Evolutionary conservation across 2,888 invertebrate genomes (phyloP), one percentile per base, ranked within the genome.

Genomic region (Sabellastarte sp.): DNA sequence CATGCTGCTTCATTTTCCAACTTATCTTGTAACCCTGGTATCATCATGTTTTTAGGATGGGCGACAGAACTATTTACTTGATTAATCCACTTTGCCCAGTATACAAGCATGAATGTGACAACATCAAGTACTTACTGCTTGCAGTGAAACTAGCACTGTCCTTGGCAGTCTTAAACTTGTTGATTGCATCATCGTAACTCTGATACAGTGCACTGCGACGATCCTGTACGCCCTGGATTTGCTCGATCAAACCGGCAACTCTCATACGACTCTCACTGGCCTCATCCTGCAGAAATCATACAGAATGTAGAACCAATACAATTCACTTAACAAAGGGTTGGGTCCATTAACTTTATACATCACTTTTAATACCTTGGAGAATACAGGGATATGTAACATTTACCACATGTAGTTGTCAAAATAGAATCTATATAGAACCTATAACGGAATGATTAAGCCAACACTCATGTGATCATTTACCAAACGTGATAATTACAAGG

Each of bases 141-240:
- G 84, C 73, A 63, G 67, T 69, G 67, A 83, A 82, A n/a, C 72
- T 73, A 2, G 82, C 80, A 0, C 84, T 77, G 74, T 89, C 89
- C 76, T 89, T 89, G 71, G 84, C 87, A 1, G 86, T 77, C 79
- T 89, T 90, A 66, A 87, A 86, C 72, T 87, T 87, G 67, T 85
- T 85, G 51, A 89, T 81, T 59, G 88, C 88, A 65, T 88, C 88
- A 71, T 89, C 89, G 66, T 88, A 86, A 60, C 85, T 85, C 73
- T 87, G 87, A 76, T 89, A 90, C 26, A 88, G 85, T 28, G 84
- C 84, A 51, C 87, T 87, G 59, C 89, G 85, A 62, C 87, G 86
- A 73, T 88, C 88, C 73, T 89, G 89, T 32, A 86, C 85, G 33
- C 85, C 84, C 63, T 88, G 83, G 1, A 89, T 85, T 67, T 87